These are phyloP conservation scores for Acropora yongei DNA, from an alignment of 64 coral and sea anemone genomes.

Conservation along the genomic window DNA sequence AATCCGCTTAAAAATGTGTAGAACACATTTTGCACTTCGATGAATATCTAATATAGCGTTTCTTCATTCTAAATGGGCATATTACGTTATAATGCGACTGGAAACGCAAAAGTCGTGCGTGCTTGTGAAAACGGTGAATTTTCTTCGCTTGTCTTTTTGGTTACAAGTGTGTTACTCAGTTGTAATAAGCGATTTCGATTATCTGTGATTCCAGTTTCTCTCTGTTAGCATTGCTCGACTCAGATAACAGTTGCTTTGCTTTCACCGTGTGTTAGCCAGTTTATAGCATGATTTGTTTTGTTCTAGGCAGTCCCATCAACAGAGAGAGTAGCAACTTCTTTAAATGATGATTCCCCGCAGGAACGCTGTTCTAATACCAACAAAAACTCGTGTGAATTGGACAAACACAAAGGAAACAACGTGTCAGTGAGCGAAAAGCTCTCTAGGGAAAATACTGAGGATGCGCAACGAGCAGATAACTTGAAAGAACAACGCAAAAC, in stretches of 20 bases:
- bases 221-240: too few species aligned
- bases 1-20: too few species aligned
- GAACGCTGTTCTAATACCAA: neutral
- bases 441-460: conserved; percentile 12
- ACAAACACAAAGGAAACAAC: neutral
- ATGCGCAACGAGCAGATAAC: conserved; percentile 1
- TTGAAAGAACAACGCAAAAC: neutral
- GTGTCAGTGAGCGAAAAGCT: neutral
- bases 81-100: too few species aligned
- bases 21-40: too few species aligned
- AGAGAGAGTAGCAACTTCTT: conserved; percentile 1
- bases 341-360: neutral
- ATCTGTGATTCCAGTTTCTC: too few species aligned
- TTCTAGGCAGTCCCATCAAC: conserved; percentile 52
- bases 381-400: neutral
- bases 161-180: too few species aligned
- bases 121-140: too few species aligned
- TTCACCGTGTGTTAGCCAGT: neutral
- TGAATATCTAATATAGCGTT: too few species aligned
- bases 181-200: too few species aligned
- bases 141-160: too few species aligned
- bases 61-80: too few species aligned
- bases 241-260: neutral
- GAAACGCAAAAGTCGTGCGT: too few species aligned
- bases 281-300: conserved; percentile 41